Percentiles rank a stretch among this genome's conserved stretches.
Conservation (phyloP, 1,140 invertebrate species). For the Drosophila elegans region DNA sequence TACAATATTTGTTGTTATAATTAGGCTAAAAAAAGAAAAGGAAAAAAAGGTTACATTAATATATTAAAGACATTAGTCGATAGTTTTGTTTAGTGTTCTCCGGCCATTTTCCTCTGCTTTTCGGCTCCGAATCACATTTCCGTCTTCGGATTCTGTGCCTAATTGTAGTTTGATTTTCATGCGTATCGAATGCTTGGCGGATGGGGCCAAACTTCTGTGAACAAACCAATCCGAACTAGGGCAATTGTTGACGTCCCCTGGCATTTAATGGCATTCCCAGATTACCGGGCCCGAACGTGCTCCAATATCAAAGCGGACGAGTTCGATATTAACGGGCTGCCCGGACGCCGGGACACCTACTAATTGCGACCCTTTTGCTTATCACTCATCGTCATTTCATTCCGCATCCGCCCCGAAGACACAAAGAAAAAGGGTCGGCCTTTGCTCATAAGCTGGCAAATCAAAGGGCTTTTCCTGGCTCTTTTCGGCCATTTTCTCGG, state of each 20-base stretch:
- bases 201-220: slow-evolving; percentile 37
- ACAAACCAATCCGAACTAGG: slow-evolving; percentile 37
- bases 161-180: slow-evolving; percentile 81
- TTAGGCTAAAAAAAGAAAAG: too few species aligned
- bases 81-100: background rate
- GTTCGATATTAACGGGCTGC: slow-evolving; percentile 47
- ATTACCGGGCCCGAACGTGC: slow-evolving; percentile 62
- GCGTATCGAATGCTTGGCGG: slow-evolving; percentile 67
- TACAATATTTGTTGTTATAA: too few species aligned
- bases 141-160: slow-evolving; percentile 56
- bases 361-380: slow-evolving; percentile 77
- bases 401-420: background rate
- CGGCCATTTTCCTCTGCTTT: slow-evolving; percentile 4
- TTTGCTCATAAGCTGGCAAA: slow-evolving; percentile 26
- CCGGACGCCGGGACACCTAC: slow-evolving; percentile 42
- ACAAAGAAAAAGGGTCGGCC: slow-evolving; percentile 32
- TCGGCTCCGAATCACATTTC: slow-evolving; percentile 22
- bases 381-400: slow-evolving; percentile 33
- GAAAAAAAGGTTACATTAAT: too few species aligned
- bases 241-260: slow-evolving; percentile 45
- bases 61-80: too few species aligned
- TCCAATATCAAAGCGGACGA: slow-evolving; percentile 52
- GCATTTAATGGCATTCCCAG: slow-evolving; percentile 65
- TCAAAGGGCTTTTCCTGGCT: slow-evolving; percentile 17
- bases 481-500: slow-evolving; percentile 12